Base-by-base conservation (phyloP, 2,888 invertebrate genomes). In the Luffia ferchaultella region DNA sequence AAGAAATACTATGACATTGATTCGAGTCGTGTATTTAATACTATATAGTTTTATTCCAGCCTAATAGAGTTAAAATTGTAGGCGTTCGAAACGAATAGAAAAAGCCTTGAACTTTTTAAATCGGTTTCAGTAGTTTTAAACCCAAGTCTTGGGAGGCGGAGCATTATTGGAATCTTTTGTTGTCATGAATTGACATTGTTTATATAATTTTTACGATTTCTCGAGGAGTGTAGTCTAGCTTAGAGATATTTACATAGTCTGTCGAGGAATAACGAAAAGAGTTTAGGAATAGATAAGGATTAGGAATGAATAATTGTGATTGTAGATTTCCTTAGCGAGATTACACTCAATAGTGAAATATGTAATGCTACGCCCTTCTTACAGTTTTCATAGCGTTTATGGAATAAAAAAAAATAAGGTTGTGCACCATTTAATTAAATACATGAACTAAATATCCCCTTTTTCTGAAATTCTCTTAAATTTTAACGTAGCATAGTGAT, bases 391-490 rank as follows among this genome's bases (percentile, higher is more conserved):
- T 82, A 83, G 80, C 80, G 76, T 78, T 41, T 76, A 79, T 80
- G 80, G 80, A 40, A 19, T 30, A 41, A 48, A 49, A 50, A 80
- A 73, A 79, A 80, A 77, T 74, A 79, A 80, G 83, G 83, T 83
- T 83, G 83, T 83, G 83, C 83, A 82, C 83, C 78, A 76, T 71
- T 77, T 78, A 77, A 70, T 72, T 80, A 82, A 78, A 70, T 70
- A 70, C 70, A 64, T 70, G 62, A 71, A 73, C 72, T 70, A 74
- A 79, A 73, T 78, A 77, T 42, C 46, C 80, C 82, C 79, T 74
- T 74, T 79, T 80, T 82, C 80, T 77, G 80, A 75, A 49, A 80
- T 79, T 82, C 76, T 83, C 78, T 77, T 79, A 83, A 79, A 82
- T 82, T 83, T 83, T 82, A 82, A 76, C 52, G 78, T 82, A 82